Conservation (phyloP, 2,113 vertebrate genomes). For the Benitochromis conjunctus region DNA sequence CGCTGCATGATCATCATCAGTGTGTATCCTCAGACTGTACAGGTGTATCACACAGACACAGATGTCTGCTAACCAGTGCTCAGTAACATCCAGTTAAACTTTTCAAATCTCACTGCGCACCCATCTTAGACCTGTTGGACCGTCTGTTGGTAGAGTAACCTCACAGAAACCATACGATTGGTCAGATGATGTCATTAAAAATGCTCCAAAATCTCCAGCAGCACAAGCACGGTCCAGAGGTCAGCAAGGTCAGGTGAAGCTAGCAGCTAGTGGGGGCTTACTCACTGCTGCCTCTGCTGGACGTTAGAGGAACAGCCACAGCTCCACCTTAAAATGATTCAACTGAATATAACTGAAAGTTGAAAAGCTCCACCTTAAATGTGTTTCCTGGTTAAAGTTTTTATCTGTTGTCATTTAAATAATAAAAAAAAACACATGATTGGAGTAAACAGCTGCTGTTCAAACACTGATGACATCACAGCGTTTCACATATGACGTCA, state of each 20-base stretch:
- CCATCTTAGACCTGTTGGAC: background rate
- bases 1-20: background rate
- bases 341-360: background rate
- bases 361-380: background rate
- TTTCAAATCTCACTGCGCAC: background rate
- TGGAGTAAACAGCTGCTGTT: background rate
- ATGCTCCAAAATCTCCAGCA: background rate
- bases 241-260: background rate
- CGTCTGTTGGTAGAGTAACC: background rate
- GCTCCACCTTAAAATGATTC: background rate
- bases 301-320: background rate
- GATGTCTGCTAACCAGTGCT: background rate
- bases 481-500: background rate
- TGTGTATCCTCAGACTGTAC: background rate
- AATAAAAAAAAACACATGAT: rapidly evolving
- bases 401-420: background rate
- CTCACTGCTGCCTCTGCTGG: background rate
- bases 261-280: background rate
- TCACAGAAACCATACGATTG: background rate
- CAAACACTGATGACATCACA: background rate
- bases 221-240: background rate
- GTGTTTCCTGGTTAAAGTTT: background rate
- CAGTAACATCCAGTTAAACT: background rate
- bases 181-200: background rate
- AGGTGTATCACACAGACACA: background rate